A percentile compares a stretch with the other conserved stretches of the same genome.
Conservation (phyloP, 2,113 vertebrate genomes). For the Oceanodroma tethys region DNA sequence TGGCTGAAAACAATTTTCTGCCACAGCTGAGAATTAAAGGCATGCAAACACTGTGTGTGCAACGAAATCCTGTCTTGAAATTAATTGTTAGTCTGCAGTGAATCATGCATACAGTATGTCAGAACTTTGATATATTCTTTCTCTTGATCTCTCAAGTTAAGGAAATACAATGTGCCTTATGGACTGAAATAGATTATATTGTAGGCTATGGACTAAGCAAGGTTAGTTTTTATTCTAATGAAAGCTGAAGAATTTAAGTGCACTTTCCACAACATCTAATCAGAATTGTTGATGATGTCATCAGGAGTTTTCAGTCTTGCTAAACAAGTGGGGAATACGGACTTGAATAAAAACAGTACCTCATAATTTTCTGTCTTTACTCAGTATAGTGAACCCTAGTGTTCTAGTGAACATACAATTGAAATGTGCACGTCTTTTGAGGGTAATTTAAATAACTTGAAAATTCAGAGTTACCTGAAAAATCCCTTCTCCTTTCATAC, state of each 20-base stretch:
- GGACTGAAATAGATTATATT: neutral
- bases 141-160: neutral
- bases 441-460: neutral
- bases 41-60: neutral
- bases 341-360: neutral
- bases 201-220: neutral
- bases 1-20: neutral
- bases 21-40: neutral
- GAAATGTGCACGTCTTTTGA: neutral
- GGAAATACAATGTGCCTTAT: neutral
- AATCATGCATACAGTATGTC: neutral
- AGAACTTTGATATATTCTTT: neutral
- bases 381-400: neutral
- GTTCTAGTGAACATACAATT: neutral
- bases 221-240: too few species aligned
- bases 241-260: neutral
- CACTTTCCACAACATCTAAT: neutral
- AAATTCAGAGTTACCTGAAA: constrained; percentile 22
- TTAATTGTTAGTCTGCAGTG: neutral
- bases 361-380: neutral
- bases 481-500: neutral
- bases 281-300: neutral
- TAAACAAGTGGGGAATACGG: neutral
- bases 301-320: neutral
- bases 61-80: neutral